Base-by-base conservation (phyloP, 1,140 invertebrate genomes). In the Danaus plexippus region DNA sequence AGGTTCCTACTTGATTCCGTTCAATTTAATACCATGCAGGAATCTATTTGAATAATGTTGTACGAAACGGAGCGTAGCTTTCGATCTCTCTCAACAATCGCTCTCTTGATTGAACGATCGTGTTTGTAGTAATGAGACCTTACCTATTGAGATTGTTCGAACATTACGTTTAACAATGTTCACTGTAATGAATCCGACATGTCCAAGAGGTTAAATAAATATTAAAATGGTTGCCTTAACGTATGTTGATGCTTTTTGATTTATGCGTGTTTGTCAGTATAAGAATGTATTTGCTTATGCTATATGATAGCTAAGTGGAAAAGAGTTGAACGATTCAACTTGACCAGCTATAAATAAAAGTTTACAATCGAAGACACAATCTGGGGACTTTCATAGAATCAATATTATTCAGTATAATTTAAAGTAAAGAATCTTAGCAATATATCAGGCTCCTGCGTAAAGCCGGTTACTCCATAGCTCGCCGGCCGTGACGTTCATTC, bases 401-500 rank as follows among this genome's bases (percentile, higher is more conserved):
- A 40, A 51, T 45, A 47, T 58, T 52, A 58, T 47, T 55, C 22
- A 32, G 54, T 61, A 61, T 61, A 61, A 61, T 61, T 57, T 54
- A 52, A 57, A 52, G 51, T 66, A 66, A 59, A 61, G 22, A 32
- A 32, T 6, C 57, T 71, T 68, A 67, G 65, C 59, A 69, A 78
- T 77, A 75, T 72, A 81, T 72, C 66, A 63, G 69, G 65, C 64
- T 68, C 67, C 62, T 64, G 67, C 65, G 77, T 72, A 79, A 77
- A 84, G 79, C 71, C 73, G 68, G 61, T 61, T 71, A 66, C 69
- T 32, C 22, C 61, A 69, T 69, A 62, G 69, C 70, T 71, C 68
- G 71, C 59, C 63, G 75, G 69, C 77, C 73, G 67, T 80, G 83
- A 82, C 80, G 77, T 83, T 83, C 82, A 85, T 86, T 86, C 78